Conservation (phyloP, 1,140 invertebrate species). For the Portunus trituberculatus region DNA sequence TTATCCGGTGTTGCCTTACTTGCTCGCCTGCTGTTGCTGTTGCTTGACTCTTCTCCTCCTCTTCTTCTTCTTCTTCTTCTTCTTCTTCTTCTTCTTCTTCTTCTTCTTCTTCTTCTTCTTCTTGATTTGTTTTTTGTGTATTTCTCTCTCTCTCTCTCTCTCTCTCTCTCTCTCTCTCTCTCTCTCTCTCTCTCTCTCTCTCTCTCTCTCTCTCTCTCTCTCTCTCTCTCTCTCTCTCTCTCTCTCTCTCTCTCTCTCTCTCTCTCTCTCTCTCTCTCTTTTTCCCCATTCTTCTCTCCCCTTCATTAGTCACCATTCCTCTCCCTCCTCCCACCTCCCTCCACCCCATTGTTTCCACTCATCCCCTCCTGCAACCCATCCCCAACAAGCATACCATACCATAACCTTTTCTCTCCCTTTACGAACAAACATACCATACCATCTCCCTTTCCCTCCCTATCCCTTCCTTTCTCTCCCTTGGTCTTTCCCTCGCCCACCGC, state of each 20-base stretch:
- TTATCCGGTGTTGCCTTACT: conserved; percentile 1
- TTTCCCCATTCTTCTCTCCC: neutral
- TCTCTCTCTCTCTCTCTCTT: neutral
- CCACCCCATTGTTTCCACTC: neutral
- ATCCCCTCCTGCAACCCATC: no score
- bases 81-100: neutral
- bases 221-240: no score
- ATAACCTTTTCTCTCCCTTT: no score
- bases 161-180: neutral
- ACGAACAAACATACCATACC: neutral
- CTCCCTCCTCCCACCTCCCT: neutral
- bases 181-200: neutral
- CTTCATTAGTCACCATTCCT: neutral
- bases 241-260: no score
- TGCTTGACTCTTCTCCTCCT: no score
- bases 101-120: neutral
- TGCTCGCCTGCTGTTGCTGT: neutral
- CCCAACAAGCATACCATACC: no score
- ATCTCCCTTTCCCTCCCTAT: neutral
- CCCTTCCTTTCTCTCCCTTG: neutral
- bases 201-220: neutral
- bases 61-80: no score
- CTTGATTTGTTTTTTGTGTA: no score
- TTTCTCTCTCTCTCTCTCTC: no score
- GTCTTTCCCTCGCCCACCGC: neutral